A percentile compares a stretch with the other conserved stretches of the same genome.
These are phyloP conservation scores for Eleutherodactylus coqui DNA, from an alignment of 2,797 vertebrate species.

Conservation along the genomic window DNA sequence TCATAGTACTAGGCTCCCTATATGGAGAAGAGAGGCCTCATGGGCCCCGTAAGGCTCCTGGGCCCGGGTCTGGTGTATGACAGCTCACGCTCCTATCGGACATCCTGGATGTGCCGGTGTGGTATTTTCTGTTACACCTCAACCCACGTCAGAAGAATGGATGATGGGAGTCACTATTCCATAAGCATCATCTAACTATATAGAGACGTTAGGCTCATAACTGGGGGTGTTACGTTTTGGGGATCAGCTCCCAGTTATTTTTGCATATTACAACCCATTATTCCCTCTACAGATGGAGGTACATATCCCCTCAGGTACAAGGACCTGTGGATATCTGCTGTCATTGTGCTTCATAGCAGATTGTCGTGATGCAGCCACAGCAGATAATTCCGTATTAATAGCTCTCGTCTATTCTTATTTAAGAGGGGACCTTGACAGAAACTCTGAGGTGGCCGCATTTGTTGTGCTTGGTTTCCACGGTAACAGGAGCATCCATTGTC, in stretches of 20 bases:
- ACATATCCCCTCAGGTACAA: no score
- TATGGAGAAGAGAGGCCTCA: no score
- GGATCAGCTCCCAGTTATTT: not conserved
- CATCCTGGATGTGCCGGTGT: no score
- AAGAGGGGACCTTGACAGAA: conserved; percentile 57
- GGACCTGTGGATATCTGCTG: not conserved
- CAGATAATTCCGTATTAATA: not conserved
- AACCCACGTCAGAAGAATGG: not conserved
- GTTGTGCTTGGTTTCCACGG: conserved; percentile 76
- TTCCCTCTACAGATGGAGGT: not conserved
- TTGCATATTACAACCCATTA: not conserved
- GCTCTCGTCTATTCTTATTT: conserved; percentile 23
- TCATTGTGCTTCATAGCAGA: conserved; percentile 20
- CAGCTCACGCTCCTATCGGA: no score
- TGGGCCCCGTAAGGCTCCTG: no score
- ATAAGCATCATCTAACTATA: no score
- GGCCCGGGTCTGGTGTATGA: no score
- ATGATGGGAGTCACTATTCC: not conserved
- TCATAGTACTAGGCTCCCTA: no score
- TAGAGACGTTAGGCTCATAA: not conserved
- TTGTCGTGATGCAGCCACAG: conserved; percentile 27
- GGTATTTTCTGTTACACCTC: not conserved
- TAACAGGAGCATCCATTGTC: conserved; percentile 69
- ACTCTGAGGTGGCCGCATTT: conserved; percentile 65
- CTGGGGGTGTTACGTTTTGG: not conserved